phyloP scores from a whole-genome alignment of 2,113 vertebrate species.

The Vombatus ursinus region DNA sequence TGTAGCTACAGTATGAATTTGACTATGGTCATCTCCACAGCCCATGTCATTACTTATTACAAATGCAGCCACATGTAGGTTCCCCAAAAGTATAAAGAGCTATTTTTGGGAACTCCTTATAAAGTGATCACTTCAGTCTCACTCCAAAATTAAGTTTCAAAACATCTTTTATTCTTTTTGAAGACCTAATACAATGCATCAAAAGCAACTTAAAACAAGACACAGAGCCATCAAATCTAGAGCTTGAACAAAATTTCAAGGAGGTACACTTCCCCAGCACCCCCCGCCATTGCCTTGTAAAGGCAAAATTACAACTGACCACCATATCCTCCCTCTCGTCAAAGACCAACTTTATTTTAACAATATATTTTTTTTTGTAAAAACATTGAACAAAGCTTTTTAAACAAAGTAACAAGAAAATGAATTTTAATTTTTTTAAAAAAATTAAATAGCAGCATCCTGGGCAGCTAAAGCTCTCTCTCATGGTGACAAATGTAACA shows the following conservation, averaged over 20 bases:
- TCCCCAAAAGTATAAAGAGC: background rate
- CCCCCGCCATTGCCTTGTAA: constrained; percentile 83
- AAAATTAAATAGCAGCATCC: constrained; percentile 86
- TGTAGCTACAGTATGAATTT: background rate
- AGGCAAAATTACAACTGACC: constrained; percentile 84
- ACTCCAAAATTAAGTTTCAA: constrained; percentile 80
- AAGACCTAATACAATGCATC: constrained; percentile 89
- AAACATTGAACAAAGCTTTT: constrained; percentile 87
- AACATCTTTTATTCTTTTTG: constrained; percentile 90
- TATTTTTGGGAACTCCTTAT: background rate
- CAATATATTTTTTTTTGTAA: constrained; percentile 85
- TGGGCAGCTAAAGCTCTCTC: constrained; percentile 88
- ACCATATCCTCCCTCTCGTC: constrained; percentile 82
- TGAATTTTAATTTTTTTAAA: background rate
- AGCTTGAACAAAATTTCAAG: constrained; percentile 86
- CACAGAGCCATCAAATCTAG: constrained; percentile 85
- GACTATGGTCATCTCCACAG: background rate
- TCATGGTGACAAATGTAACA: constrained; percentile 83
- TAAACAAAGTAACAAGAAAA: constrained; percentile 81
- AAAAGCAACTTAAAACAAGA: constrained; percentile 89
- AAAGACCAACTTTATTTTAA: constrained; percentile 82
- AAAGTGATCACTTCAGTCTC: constrained; percentile 17
- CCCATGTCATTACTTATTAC: background rate
- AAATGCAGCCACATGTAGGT: background rate
- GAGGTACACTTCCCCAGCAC: constrained; percentile 80